A percentile compares a stretch with the other conserved stretches of the same genome.
These are phyloP conservation scores for Brachionus rubens DNA, from an alignment of 1,140 invertebrate species.

Conservation along the genomic window DNA sequence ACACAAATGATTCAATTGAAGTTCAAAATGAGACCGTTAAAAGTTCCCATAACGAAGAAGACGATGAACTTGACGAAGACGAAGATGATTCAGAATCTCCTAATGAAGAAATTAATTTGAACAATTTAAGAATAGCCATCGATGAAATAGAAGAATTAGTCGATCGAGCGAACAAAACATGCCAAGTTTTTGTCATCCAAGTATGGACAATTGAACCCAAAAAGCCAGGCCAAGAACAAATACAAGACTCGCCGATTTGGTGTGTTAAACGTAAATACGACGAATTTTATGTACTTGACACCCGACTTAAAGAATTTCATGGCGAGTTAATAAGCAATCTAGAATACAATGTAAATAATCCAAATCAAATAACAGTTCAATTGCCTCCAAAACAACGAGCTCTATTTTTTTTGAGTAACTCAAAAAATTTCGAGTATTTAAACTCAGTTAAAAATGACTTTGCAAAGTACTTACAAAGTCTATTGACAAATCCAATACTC, in stretches of 20 bases:
- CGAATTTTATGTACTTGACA: slow-evolving; percentile 42
- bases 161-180: slow-evolving; percentile 33
- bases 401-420: slow-evolving; percentile 33
- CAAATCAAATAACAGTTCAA: slow-evolving; percentile 29
- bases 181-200: slow-evolving; percentile 29
- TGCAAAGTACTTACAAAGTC: slow-evolving; percentile 45
- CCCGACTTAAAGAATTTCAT: slow-evolving; percentile 34
- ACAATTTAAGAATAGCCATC: slow-evolving; percentile 39
- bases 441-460: slow-evolving; percentile 35
- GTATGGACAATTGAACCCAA: neutral
- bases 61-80: slow-evolving; percentile 2
- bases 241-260: neutral
- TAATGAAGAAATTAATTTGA: slow-evolving; percentile 21
- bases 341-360: slow-evolving; percentile 6
- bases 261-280: slow-evolving; percentile 40
- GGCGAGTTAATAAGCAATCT: neutral
- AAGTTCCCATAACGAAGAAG: neutral
- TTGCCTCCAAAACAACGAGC: slow-evolving; percentile 14
- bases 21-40: neutral
- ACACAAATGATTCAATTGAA: neutral
- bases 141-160: slow-evolving; percentile 43
- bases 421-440: slow-evolving; percentile 42
- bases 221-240: neutral
- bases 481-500: slow-evolving; percentile 37
- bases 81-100: neutral